phyloP scores from a whole-genome alignment of 2,888 invertebrate species.

The Diaphora mendica region DNA sequence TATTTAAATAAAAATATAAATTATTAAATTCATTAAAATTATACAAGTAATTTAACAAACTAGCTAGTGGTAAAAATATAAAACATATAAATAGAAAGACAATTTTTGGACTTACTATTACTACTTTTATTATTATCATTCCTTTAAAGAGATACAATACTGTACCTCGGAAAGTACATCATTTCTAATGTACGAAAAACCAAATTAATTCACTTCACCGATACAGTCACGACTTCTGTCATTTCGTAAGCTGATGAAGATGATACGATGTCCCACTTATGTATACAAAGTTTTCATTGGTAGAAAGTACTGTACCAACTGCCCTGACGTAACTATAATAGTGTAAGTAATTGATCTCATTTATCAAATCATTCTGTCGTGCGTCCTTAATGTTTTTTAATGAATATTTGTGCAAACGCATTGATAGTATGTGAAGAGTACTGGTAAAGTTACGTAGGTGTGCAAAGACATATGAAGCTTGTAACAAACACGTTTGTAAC shows the following conservation, averaged over 20 bases:
- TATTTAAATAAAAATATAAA: no score
- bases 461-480: not conserved
- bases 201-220: constrained; percentile 33
- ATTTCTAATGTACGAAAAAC: not conserved
- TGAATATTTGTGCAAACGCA: constrained; percentile 45
- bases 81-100: no score
- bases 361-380: constrained; percentile 61
- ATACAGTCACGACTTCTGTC: constrained; percentile 46
- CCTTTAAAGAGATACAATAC: not conserved
- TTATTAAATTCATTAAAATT: no score
- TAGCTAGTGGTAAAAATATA: no score
- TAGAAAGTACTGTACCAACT: constrained; percentile 53
- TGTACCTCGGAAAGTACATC: not conserved
- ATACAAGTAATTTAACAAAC: no score
- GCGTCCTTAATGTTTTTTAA: constrained; percentile 45
- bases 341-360: constrained; percentile 58
- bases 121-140: not conserved
- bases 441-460: constrained; percentile 33
- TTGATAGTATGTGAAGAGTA: constrained; percentile 28
- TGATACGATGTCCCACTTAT: constrained; percentile 46
- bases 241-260: constrained; percentile 54
- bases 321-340: constrained; percentile 53
- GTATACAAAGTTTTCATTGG: constrained; percentile 35
- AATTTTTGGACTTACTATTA: no score
- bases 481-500: constrained; percentile 22